Evolutionary conservation across 2,888 invertebrate genomes (phyloP).

Genomic region (Zaprionus lineosus): DNA sequence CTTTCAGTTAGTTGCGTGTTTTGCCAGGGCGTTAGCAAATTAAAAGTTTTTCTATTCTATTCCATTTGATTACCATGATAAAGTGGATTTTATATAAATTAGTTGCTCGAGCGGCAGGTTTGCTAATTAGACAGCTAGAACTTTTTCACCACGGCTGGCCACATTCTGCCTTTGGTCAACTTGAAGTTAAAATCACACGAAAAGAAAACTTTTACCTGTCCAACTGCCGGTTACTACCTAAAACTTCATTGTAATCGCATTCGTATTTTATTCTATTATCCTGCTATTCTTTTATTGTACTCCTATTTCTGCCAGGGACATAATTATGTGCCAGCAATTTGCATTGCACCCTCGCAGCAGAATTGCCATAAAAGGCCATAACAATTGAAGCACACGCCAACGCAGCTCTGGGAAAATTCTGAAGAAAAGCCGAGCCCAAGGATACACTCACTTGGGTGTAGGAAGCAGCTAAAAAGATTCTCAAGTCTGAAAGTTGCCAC

Average conservation of each 20-base stretch:
- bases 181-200: slow-evolving; percentile 14
- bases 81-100: slow-evolving; percentile 56
- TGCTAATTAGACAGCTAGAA: slow-evolving; percentile 66
- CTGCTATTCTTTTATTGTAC: slow-evolving; percentile 17
- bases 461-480: no score
- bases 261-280: slow-evolving; percentile 46
- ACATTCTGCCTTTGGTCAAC: slow-evolving; percentile 29
- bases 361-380: slow-evolving; percentile 62
- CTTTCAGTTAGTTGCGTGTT: slow-evolving; percentile 34
- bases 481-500: no score
- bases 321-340: slow-evolving; percentile 76
- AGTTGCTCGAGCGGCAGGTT: slow-evolving; percentile 45
- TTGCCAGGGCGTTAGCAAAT: slow-evolving; percentile 53
- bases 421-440: no score
- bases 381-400: slow-evolving; percentile 55
- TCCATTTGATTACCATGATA: slow-evolving; percentile 40
- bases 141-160: slow-evolving; percentile 24
- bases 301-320: slow-evolving; percentile 48
- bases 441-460: no score
- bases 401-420: slow-evolving; percentile 1
- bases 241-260: slow-evolving; percentile 34
- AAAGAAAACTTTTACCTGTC: slow-evolving; percentile 16
- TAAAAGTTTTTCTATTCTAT: slow-evolving; percentile 56
- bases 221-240: slow-evolving; percentile 7
- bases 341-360: slow-evolving; percentile 66